Conservation (phyloP, 2,113 vertebrate genomes). For the Oreotrochilus melanogaster region DNA sequence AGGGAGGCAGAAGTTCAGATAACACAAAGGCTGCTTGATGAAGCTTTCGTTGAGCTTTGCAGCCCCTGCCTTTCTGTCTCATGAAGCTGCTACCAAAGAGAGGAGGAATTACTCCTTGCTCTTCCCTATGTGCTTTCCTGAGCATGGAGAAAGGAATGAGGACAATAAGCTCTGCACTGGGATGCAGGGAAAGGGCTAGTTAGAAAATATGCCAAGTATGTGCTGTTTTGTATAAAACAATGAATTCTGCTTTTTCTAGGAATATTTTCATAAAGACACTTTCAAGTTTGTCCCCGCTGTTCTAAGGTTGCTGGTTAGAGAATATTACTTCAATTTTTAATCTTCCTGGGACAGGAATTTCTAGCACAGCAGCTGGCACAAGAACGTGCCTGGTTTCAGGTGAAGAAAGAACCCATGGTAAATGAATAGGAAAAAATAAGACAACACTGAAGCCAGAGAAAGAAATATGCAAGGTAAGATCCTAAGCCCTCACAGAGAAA, state of each 20-base stretch:
- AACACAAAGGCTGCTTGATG: neutral
- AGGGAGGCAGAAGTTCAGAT: neutral
- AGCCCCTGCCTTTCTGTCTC: neutral
- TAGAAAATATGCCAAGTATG: neutral
- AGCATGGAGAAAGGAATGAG: neutral
- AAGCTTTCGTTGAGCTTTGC: neutral
- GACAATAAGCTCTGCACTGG: neutral
- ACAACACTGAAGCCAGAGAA: neutral
- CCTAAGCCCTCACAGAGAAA: neutral
- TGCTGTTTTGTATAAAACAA: neutral
- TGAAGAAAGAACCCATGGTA: neutral
- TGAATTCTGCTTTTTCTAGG: neutral
- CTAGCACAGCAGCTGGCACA: neutral
- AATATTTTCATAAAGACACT: neutral
- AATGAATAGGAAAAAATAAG: neutral
- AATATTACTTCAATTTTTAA: neutral
- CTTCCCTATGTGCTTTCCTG: neutral
- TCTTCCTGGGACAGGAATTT: neutral
- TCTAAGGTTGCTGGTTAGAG: neutral
- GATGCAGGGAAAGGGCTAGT: neutral
- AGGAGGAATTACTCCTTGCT: neutral
- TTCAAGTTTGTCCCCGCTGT: neutral
- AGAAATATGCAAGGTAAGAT: neutral
- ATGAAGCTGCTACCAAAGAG: neutral
- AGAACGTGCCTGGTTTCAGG: neutral